Evolutionary conservation across 2,888 invertebrate species (phyloP).

Genomic region (Thalpophila matura): DNA sequence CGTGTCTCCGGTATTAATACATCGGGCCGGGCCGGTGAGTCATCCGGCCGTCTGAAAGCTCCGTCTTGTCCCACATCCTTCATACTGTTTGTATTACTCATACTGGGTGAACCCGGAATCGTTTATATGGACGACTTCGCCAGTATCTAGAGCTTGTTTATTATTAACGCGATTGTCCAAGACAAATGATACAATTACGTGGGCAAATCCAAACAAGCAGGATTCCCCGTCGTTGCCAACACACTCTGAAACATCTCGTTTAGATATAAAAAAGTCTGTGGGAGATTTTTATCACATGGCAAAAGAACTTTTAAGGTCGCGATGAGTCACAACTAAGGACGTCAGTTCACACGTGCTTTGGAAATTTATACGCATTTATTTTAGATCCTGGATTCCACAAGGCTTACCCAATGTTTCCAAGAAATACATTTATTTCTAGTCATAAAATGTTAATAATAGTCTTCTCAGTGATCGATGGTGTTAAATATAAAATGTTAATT

Average conservation of each 20-base stretch:
- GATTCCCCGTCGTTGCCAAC: slow-evolving; percentile 56
- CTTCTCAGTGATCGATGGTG: slow-evolving; percentile 25
- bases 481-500: slow-evolving; percentile 45
- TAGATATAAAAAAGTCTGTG: slow-evolving; percentile 55
- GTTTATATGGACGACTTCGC: slow-evolving; percentile 70
- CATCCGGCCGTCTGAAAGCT: slow-evolving; percentile 87
- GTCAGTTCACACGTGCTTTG: slow-evolving; percentile 62
- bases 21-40: slow-evolving; percentile 82
- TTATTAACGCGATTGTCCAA: slow-evolving; percentile 58
- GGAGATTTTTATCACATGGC: slow-evolving; percentile 48
- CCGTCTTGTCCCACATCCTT: slow-evolving; percentile 89
- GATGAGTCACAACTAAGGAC: slow-evolving; percentile 69
- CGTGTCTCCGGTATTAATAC: slow-evolving; percentile 90
- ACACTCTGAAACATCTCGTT: slow-evolving; percentile 50
- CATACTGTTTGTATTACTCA: slow-evolving; percentile 87
- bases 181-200: slow-evolving; percentile 52
- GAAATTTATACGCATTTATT: slow-evolving; percentile 60
- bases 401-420: slow-evolving; percentile 61
- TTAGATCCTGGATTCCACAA: slow-evolving; percentile 70
- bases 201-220: slow-evolving; percentile 50
- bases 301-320: slow-evolving; percentile 55
- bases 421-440: slow-evolving; percentile 57
- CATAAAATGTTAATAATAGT: slow-evolving; percentile 49
- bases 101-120: slow-evolving; percentile 87
- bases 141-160: slow-evolving; percentile 64